Conservation (phyloP, 2,797 vertebrate species). For the Etheostoma perlongum region DNA sequence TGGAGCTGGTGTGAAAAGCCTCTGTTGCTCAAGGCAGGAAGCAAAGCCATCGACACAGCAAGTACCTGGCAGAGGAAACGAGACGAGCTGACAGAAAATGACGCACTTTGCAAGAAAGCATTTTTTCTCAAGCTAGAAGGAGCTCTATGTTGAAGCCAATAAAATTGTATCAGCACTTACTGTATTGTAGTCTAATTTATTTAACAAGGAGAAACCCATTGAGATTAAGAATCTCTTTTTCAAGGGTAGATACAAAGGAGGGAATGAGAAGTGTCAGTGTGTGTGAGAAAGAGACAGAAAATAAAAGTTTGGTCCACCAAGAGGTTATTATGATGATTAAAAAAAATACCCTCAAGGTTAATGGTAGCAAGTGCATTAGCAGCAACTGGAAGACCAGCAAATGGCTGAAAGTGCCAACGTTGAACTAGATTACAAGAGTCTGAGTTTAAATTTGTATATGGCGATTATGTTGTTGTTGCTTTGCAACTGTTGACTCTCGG, state of each 20-base stretch:
- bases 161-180: background rate
- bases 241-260: background rate
- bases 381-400: background rate
- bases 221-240: too few relatives aligned
- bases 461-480: background rate
- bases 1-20: conserved; percentile 62
- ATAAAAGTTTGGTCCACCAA: conserved; percentile 2
- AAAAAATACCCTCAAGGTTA: background rate
- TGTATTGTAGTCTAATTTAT: background rate
- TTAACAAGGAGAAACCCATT: too few relatives aligned
- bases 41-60: background rate
- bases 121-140: conserved; percentile 14
- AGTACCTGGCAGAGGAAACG: conserved; percentile 41
- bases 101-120: conserved; percentile 40
- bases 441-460: background rate
- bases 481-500: background rate
- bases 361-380: conserved; percentile 17
- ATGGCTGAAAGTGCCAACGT: too few relatives aligned
- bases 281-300: conserved; percentile 12
- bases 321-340: conserved; percentile 5
- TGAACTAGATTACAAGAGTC: too few relatives aligned
- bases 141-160: conserved; percentile 7
- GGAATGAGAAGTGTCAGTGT: conserved; percentile 5
- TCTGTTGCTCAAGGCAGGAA: conserved; percentile 46
- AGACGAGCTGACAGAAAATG: conserved; percentile 50